Conservation (phyloP, 2,113 vertebrate species). For the Poeciliopsis prolifica region DNA sequence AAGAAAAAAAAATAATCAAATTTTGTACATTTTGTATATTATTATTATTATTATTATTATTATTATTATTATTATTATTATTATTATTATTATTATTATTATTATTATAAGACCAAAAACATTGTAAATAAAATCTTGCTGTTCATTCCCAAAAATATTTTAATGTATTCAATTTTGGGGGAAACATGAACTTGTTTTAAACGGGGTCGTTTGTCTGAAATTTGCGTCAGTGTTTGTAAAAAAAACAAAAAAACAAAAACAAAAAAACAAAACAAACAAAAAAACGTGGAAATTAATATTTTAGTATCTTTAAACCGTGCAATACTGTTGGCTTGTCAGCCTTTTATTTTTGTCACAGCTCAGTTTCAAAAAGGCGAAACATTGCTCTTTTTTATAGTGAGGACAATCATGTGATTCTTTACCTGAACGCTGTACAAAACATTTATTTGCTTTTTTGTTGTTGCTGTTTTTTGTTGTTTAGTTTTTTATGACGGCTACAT, state of each 20-base stretch:
- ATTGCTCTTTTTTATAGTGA: slow-evolving; percentile 18
- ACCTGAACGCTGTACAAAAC: neutral
- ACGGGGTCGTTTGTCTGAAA: slow-evolving; percentile 46
- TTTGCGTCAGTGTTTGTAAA: slow-evolving; percentile 66
- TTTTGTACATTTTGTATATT: slow-evolving; percentile 71
- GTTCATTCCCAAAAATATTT: slow-evolving; percentile 41
- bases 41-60: slow-evolving; percentile 39
- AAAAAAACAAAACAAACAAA: no score
- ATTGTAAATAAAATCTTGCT: slow-evolving; percentile 45
- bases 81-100: slow-evolving; percentile 48
- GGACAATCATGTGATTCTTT: slow-evolving; percentile 65
- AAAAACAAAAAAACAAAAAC: slow-evolving; percentile 21
- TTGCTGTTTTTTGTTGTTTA: neutral
- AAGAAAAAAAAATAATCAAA: neutral
- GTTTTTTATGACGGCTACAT: slow-evolving; percentile 43
- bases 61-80: slow-evolving; percentile 10
- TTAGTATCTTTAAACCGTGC: slow-evolving; percentile 67
- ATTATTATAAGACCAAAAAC: slow-evolving; percentile 1
- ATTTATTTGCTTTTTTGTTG: neutral
- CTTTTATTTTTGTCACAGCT: slow-evolving; percentile 20
- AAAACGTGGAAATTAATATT: slow-evolving; percentile 60
- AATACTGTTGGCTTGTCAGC: slow-evolving; percentile 53
- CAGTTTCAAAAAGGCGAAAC: slow-evolving; percentile 7
- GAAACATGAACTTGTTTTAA: slow-evolving; percentile 32
- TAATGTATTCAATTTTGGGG: slow-evolving; percentile 32